Conservation (phyloP, 2,888 invertebrate species). For the Elegia similella region DNA sequence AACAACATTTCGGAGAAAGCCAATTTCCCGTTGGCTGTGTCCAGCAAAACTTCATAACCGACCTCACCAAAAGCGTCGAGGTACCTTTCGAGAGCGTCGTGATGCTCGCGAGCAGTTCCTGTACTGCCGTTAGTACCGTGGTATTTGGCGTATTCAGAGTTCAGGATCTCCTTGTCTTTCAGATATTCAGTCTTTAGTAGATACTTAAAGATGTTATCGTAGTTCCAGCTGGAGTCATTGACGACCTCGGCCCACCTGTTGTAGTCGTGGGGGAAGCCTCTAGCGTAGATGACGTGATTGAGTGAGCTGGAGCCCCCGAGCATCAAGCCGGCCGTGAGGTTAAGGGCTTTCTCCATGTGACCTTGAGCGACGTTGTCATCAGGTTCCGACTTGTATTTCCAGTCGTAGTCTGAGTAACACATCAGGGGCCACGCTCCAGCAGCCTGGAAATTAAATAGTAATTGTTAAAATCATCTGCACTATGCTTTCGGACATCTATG, state of each 20-base stretch:
- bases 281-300: too few species aligned
- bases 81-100: conserved; percentile 32
- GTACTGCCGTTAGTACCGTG: conserved; percentile 24
- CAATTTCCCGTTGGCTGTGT: conserved; percentile 23
- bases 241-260: neutral
- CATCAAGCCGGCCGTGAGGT: conserved; percentile 42
- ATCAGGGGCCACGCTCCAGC: conserved; percentile 33
- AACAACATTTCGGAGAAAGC: conserved; percentile 68
- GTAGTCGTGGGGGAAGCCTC: too few species aligned
- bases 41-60: conserved; percentile 44
- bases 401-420: conserved; percentile 33
- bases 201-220: too few species aligned
- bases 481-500: neutral
- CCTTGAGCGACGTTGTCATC: conserved; percentile 35
- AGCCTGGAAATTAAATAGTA: conserved; percentile 30
- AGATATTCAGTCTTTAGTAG: conserved; percentile 40
- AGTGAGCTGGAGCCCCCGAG: conserved; percentile 47
- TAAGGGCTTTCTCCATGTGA: conserved; percentile 17
- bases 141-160: conserved; percentile 1
- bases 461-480: neutral
- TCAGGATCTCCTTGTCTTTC: neutral
- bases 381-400: conserved; percentile 34
- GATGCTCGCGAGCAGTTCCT: conserved; percentile 44
- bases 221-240: neutral
- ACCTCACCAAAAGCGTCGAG: conserved; percentile 58